Conservation (phyloP, 1,140 invertebrate species). For the Leguminivora glycinivorella region DNA sequence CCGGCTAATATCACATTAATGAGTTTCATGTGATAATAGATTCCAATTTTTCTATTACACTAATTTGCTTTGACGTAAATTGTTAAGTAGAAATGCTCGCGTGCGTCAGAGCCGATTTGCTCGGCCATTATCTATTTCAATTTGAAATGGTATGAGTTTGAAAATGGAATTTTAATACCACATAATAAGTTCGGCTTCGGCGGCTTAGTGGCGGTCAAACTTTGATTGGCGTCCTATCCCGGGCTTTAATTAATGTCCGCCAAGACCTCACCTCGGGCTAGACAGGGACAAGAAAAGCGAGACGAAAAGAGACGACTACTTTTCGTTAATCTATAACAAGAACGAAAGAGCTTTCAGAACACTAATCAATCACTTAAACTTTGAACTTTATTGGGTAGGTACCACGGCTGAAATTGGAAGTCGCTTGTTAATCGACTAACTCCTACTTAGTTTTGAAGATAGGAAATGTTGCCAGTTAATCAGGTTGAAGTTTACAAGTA, state of each 20-base stretch:
- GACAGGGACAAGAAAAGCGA: conserved; percentile 46
- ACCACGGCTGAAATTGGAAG: background rate
- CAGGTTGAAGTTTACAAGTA: conserved; percentile 56
- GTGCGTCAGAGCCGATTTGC: background rate
- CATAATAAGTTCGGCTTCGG: conserved; percentile 74
- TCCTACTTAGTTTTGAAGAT: background rate
- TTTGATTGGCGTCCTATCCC: conserved; percentile 75
- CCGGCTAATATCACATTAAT: conserved; percentile 50
- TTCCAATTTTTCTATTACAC: conserved; percentile 38
- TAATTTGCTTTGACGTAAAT: conserved; percentile 38
- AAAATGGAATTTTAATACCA: conserved; percentile 77
- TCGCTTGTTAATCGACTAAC: background rate
- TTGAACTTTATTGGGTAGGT: background rate
- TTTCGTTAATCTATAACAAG: background rate
- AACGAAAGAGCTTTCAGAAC: background rate
- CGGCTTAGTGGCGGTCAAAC: conserved; percentile 73
- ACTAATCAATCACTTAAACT: background rate
- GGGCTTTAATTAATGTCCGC: conserved; percentile 72
- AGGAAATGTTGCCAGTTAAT: conserved; percentile 65
- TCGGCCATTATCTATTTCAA: conserved; percentile 52
- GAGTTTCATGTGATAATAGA: conserved; percentile 45
- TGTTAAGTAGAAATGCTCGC: conserved; percentile 35
- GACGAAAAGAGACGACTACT: conserved; percentile 42
- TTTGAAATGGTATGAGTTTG: conserved; percentile 53
- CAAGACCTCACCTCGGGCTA: conserved; percentile 51